These are phyloP conservation scores for Pterois miles DNA, from an alignment of 2,797 vertebrate species.

Conservation along the genomic window DNA sequence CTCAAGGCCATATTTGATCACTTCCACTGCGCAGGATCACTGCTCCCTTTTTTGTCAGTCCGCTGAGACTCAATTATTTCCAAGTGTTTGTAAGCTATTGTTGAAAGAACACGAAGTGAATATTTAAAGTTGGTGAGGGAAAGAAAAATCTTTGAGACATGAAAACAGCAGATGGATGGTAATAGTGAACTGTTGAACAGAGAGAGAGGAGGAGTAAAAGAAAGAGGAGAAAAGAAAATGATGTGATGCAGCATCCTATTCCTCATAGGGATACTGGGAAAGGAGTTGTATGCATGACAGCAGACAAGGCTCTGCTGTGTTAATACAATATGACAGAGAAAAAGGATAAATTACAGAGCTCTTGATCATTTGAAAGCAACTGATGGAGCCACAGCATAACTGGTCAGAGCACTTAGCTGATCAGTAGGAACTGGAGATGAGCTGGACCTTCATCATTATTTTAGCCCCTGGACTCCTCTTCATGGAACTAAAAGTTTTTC, in stretches of 20 bases:
- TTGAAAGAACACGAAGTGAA: constrained; percentile 79
- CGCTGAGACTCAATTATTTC: constrained; percentile 85
- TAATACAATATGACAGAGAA: constrained; percentile 44
- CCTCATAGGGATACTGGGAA: constrained; percentile 35
- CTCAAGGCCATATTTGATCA: constrained; percentile 87
- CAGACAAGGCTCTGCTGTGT: constrained; percentile 26
- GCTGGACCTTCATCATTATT: too few relatives aligned
- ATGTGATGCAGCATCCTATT: constrained; percentile 49
- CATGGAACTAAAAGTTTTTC: too few relatives aligned
- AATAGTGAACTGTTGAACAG: constrained; percentile 66
- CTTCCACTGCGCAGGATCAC: constrained; percentile 72
- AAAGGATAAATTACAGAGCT: constrained; percentile 52
- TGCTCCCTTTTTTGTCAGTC: constrained; percentile 72
- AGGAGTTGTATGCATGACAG: constrained; percentile 53
- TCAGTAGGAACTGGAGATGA: constrained; percentile 9
- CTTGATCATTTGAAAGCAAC: constrained; percentile 44
- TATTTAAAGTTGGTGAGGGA: constrained; percentile 74
- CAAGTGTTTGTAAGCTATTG: constrained; percentile 84
- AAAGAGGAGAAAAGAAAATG: constrained; percentile 27
- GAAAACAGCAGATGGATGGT: constrained; percentile 75
- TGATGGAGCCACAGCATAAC: constrained; percentile 19
- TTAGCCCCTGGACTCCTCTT: too few relatives aligned
- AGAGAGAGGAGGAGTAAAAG: constrained; percentile 32
- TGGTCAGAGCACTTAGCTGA: constrained; percentile 37
- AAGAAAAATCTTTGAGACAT: constrained; percentile 76